Base-by-base conservation (phyloP, 1,140 invertebrate genomes). In the Drosophila bocqueti region DNA sequence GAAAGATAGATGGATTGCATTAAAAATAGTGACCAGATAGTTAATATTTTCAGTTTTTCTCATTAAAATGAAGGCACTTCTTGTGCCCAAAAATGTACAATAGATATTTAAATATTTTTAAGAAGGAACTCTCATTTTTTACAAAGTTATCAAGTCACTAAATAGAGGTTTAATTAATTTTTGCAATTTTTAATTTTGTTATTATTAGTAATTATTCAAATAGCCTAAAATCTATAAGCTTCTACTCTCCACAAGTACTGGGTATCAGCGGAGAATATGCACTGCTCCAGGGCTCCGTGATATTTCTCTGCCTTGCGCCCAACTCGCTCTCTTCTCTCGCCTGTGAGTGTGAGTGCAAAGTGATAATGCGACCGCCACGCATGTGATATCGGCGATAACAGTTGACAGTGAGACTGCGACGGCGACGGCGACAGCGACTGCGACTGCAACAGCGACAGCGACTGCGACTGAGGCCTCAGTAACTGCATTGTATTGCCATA, bases 351-450 rank as follows among this genome's bases (percentile, higher is more conserved):
- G 73, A 24, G 54, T 42, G 59, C 31, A 45, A 55, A 57, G 40
- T 84, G 84, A 89, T 83, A 89, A 89, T 89, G 73, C 83, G 62
- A 76, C 65, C 46, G 57, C 65, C 75, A 68, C 66, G 74, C 64
- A 73, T 87, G 64, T 89, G 81, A 87, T 84, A 87, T 80, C 73
- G 62, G 55, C 84, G 85, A 87, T 87, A 87, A 89, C 72, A 81
- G 83, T 74, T 72, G 63, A 79, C 83, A 76, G 80, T 76, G 83
- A 71, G 71, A 73, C 29, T 18, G 60, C 34, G 43, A 26, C 47
- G 31, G 52, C 11, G 38, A 21, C 59, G 8, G 72, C 0, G 21
- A 38, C 52, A 65, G 72, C 16, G 38, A 26, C 49, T 13, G 49
- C 1, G 49, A 31, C 49, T 76, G 76, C 1, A 47, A 21, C 45